phyloP scores from a whole-genome alignment of 1,140 invertebrate species.

The Laupala kohalensis region DNA sequence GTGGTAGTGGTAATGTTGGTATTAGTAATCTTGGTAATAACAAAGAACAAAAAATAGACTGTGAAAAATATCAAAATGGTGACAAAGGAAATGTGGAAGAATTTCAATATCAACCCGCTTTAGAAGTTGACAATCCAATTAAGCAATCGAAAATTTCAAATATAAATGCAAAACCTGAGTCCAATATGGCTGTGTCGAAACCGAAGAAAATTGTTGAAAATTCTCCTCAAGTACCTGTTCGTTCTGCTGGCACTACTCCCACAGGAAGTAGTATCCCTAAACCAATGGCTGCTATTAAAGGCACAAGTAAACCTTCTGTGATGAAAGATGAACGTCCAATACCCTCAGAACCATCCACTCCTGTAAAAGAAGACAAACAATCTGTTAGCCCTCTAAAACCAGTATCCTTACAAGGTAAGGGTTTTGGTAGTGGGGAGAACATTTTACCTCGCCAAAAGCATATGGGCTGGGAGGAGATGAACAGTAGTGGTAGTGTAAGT shows the following conservation, averaged over 20 bases:
- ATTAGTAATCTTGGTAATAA: background rate
- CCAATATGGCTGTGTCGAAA: background rate
- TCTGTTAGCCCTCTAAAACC: slow-evolving; percentile 22
- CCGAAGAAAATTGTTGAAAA: background rate
- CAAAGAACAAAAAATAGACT: background rate
- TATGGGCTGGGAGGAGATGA: background rate
- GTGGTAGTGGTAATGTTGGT: slow-evolving; percentile 1
- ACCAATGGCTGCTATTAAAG: slow-evolving; percentile 79
- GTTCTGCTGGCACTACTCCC: slow-evolving; percentile 20
- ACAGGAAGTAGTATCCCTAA: slow-evolving; percentile 66
- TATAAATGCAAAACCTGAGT: slow-evolving; percentile 2
- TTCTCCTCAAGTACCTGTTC: slow-evolving; percentile 3
- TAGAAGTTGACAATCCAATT: background rate
- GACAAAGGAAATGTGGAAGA: background rate
- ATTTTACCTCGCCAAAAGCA: slow-evolving; percentile 3
- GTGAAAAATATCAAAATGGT: background rate
- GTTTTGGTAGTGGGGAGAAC: background rate
- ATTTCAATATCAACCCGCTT: background rate
- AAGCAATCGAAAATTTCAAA: slow-evolving; percentile 1
- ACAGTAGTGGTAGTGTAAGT: slow-evolving; percentile 30
- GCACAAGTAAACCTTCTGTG: slow-evolving; percentile 50
- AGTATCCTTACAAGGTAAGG: slow-evolving; percentile 19
- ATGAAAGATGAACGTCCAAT: slow-evolving; percentile 21
- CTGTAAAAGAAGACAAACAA: slow-evolving; percentile 22
- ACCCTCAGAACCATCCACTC: slow-evolving; percentile 21